Base-by-base conservation (phyloP, 64 coral and sea anemone genomes). In the Montipora cactus region DNA sequence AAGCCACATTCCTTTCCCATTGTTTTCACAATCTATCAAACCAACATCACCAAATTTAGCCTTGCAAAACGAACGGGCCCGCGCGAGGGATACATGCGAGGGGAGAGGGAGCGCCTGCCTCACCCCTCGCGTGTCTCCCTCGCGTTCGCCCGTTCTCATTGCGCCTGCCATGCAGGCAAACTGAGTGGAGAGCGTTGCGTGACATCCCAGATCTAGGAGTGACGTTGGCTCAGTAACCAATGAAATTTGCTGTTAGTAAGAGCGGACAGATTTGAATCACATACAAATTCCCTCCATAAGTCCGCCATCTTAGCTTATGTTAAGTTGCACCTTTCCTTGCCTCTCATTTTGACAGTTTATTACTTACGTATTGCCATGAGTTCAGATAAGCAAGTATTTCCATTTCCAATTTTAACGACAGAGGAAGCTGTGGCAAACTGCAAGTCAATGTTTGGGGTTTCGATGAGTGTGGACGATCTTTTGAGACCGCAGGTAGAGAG, bases 361-460 rank as follows among this genome's bases (percentile, higher is more conserved):
- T 14, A 14, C 14, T 64, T 84, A 7, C 81, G n/a, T 8, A 72
- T 86, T 59, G 82, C 44, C 22, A 47, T 46, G 18, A 46, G 28
- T 45, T 62, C 67, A 47, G 80, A 67, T 13, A 93, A 78, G 76
- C 44, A 74, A 14, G 69, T 19, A 71, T 80, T 93, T 67, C 92
- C 92, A 20, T 80, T 93, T 67, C 92, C 92, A 20, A 79, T 47
- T 57, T 70, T 93, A 87, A 93, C 83, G 9, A 80, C 15, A 2
- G 83, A 93, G 49, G 92, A 93, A 44, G 92, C 92, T 19, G 92
- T 93, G 11, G 61, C 12, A 88, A 78, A 72, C n/a, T 76, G 53
- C 28, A 88, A 80, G 61, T 87, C 85, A 7, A 28, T 93, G 82
- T 93, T 88, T 93, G 84, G 84, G 58, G 87, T 88, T 66, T 13